Evolutionary conservation across 1,140 invertebrate genomes (phyloP).

Genomic region (Potamilus streckersoni): DNA sequence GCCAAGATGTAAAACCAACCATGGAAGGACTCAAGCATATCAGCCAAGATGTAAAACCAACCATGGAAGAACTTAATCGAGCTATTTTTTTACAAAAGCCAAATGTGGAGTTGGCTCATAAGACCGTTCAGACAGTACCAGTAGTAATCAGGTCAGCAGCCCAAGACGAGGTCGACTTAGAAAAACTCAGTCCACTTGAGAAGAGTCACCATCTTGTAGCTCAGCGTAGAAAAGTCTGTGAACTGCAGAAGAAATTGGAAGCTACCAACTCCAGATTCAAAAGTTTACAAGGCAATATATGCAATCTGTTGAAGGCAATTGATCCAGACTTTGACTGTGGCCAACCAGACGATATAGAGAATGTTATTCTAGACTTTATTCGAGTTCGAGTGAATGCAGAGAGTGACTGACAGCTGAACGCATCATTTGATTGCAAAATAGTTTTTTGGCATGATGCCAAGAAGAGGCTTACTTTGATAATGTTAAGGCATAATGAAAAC

Average conservation of each 20-base stretch:
- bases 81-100: background rate
- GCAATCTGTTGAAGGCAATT: slow-evolving; percentile 23
- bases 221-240: slow-evolving; percentile 16
- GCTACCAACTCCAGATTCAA: slow-evolving; percentile 14
- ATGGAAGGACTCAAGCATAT: no score
- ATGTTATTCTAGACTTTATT: slow-evolving; percentile 30
- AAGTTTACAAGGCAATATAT: slow-evolving; percentile 22
- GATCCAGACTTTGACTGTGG: slow-evolving; percentile 28
- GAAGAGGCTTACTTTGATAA: no score
- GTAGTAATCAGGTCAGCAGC: slow-evolving; percentile 21
- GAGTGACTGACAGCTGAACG: no score
- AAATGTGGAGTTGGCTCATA: slow-evolving; percentile 17
- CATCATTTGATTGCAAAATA: no score
- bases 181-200: slow-evolving; percentile 18
- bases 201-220: slow-evolving; percentile 15
- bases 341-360: slow-evolving; percentile 29
- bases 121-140: slow-evolving; percentile 24
- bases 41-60: no score
- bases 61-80: no score
- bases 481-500: no score
- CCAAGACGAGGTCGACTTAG: slow-evolving; percentile 21
- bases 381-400: background rate
- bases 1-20: no score
- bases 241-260: slow-evolving; percentile 9
- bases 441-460: no score